phyloP scores from a whole-genome alignment of 1,140 invertebrate species.

The Heliconius himera region DNA sequence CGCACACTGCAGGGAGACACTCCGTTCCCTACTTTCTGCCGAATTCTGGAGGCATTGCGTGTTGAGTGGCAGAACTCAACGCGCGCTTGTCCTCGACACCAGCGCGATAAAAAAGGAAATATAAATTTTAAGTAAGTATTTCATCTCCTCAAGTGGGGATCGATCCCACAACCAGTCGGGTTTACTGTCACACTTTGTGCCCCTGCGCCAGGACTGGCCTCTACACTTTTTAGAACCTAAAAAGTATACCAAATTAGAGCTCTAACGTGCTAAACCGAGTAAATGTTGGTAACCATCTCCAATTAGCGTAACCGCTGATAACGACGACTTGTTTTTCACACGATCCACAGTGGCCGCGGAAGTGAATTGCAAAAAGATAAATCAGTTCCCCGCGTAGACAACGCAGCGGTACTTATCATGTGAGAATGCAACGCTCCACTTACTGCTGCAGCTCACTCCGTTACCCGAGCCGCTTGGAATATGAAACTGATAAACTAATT shows the following conservation, averaged over 20 bases:
- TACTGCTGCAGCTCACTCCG: constrained; percentile 44
- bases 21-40: too few relatives aligned
- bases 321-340: constrained; percentile 46
- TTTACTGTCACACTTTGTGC: too few relatives aligned
- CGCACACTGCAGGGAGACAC: too few relatives aligned
- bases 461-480: constrained; percentile 43
- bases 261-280: constrained; percentile 15
- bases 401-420: constrained; percentile 62
- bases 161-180: too few relatives aligned
- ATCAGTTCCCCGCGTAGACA: constrained; percentile 62
- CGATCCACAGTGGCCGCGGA: constrained; percentile 49
- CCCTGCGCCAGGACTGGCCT: too few relatives aligned
- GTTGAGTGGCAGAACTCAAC: too few relatives aligned
- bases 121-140: too few relatives aligned
- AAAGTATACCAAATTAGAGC: constrained; percentile 11
- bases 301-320: constrained; percentile 34
- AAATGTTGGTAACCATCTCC: constrained; percentile 32
- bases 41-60: too few relatives aligned
- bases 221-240: too few relatives aligned
- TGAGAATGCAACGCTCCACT: constrained; percentile 75
- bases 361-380: constrained; percentile 64
- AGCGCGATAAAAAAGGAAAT: too few relatives aligned
- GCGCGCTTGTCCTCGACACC: too few relatives aligned
- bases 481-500: constrained; percentile 40
- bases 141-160: too few relatives aligned